A percentile compares a stretch with the other conserved stretches of the same genome.
phyloP scores from a whole-genome alignment of 2,113 vertebrate genomes.

The Spea multiplicata region DNA sequence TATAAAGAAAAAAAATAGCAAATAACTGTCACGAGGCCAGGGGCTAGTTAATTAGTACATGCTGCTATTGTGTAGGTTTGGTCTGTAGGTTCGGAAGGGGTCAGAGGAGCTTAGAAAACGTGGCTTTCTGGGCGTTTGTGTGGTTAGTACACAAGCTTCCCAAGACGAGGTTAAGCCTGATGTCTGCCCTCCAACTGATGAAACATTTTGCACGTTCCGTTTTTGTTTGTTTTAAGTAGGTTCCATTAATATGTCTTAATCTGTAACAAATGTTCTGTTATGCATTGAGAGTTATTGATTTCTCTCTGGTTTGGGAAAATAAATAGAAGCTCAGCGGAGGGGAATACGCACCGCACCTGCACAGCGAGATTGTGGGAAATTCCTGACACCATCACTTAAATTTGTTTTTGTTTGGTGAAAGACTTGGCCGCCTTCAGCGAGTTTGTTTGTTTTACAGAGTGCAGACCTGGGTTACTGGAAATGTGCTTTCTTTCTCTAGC shows the following conservation, averaged over 20 bases:
- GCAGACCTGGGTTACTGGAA: conserved; percentile 66
- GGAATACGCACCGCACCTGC: conserved; percentile 63
- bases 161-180: neutral
- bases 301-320: conserved; percentile 49
- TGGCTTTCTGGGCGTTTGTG: no score
- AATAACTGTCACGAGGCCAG: no score
- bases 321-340: conserved; percentile 33
- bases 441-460: conserved; percentile 79
- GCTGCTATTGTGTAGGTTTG: no score
- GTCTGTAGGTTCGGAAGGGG: no score
- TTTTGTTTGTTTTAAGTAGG: conserved; percentile 41
- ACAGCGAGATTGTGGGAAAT: conserved; percentile 69
- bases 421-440: conserved; percentile 62
- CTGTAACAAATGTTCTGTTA: conserved; percentile 48
- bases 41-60: no score
- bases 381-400: conserved; percentile 62
- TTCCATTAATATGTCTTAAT: conserved; percentile 48
- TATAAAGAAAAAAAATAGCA: no score
- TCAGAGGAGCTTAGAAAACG: no score
- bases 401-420: conserved; percentile 76
- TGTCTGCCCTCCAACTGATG: conserved; percentile 29
- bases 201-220: conserved; percentile 25
- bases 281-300: conserved; percentile 43
- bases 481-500: conserved; percentile 71
- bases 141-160: no score